Evolutionary conservation across 2,888 invertebrate species (phyloP).

Genomic region (Caenorhabditis afra): DNA sequence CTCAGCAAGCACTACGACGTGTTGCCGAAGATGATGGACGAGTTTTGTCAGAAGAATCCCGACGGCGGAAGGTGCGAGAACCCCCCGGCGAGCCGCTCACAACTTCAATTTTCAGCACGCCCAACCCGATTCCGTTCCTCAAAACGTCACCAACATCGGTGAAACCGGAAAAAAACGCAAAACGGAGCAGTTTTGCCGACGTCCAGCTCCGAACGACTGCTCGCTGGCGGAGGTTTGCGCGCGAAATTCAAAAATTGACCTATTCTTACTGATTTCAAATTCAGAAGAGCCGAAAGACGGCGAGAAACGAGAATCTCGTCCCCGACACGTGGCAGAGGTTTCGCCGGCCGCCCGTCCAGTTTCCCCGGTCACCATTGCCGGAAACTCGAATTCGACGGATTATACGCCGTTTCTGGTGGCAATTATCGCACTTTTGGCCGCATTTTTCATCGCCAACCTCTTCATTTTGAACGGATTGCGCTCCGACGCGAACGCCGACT

Average conservation of each 20-base stretch:
- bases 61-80: slow-evolving; percentile 15
- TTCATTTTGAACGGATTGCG: slow-evolving; percentile 23
- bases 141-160: background rate
- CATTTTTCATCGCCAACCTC: slow-evolving; percentile 17
- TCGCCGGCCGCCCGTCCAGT: background rate
- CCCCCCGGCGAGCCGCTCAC: too few relatives aligned
- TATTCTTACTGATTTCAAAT: too few relatives aligned
- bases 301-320: background rate
- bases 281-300: too few relatives aligned
- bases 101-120: too few relatives aligned
- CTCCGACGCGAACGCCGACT: background rate
- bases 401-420: slow-evolving; percentile 26
- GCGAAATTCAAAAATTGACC: background rate
- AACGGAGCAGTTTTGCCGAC: background rate
- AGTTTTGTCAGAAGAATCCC: slow-evolving; percentile 22
- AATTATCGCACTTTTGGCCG: slow-evolving; percentile 25
- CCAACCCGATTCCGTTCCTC: background rate
- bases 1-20: slow-evolving; percentile 71
- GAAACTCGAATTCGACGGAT: background rate
- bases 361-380: background rate
- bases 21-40: slow-evolving; percentile 52
- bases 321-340: background rate
- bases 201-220: background rate
- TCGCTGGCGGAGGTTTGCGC: slow-evolving; percentile 3
- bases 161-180: background rate